Percentiles rank a stretch among this genome's conserved stretches.
These are phyloP conservation scores for Scolopax rusticola DNA, from an alignment of 2,797 vertebrate genomes.

Conservation along the genomic window DNA sequence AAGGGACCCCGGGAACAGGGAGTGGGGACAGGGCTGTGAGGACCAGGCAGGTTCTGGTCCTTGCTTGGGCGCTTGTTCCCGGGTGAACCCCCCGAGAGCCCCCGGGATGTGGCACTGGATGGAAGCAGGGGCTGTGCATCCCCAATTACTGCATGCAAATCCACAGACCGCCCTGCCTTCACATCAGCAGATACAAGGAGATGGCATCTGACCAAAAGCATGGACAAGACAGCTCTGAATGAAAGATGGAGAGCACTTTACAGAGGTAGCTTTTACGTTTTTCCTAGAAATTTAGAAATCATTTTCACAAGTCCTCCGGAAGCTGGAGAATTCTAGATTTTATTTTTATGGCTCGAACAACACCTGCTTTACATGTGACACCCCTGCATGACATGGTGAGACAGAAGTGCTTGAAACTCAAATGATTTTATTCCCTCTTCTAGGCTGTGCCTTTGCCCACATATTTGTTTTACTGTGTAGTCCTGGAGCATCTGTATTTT, in stretches of 20 bases:
- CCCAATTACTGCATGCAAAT: fast-evolving
- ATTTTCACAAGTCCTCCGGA: background rate
- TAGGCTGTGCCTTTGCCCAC: background rate
- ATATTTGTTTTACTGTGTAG: background rate
- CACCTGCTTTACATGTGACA: background rate
- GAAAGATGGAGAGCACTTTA: background rate
- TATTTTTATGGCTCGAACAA: background rate
- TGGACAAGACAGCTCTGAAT: background rate
- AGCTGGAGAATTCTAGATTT: background rate
- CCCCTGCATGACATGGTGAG: background rate
- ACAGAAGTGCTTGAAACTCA: background rate
- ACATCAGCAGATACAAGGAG: background rate
- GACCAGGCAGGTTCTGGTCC: background rate
- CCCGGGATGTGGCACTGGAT: background rate
- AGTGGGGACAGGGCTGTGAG: background rate
- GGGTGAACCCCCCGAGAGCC: background rate
- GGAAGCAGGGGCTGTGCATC: background rate
- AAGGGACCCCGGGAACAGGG: fast-evolving
- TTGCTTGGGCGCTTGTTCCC: background rate
- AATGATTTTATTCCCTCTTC: background rate
- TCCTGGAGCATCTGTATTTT: slow-evolving; percentile 18
- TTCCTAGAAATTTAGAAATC: background rate
- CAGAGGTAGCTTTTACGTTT: background rate
- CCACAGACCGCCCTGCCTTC: background rate
- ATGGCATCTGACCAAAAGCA: background rate